Evolutionary conservation across 2,113 vertebrate genomes (phyloP), one percentile per base, ranked within the genome.

Genomic region (Amblyopsis rosae): DNA sequence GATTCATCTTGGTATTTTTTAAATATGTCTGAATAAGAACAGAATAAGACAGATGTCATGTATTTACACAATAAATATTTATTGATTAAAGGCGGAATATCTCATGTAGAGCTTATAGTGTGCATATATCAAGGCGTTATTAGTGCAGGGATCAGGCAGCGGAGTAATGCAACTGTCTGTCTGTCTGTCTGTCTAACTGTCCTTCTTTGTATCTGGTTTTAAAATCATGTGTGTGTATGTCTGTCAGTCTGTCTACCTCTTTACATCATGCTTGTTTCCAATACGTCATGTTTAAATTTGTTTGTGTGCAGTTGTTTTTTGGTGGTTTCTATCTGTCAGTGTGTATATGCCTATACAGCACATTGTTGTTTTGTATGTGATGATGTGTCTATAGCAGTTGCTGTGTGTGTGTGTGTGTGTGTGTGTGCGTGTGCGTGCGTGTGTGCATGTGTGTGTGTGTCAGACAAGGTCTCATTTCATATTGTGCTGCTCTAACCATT

Each of bases 401-500:
- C 35, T 41, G 35, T 41, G 7, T 6, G 5, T 41, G 35, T 13
- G 19, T 46, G 51, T 15, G 41, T 9, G 16, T 62, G 10, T 26
- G 46, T 49, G 60, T 26, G 26, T 3, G 26, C 3, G 26, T 73
- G 57, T 62, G 59, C 45, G 4, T 45, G 32, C 0, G 17, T 13
- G 9, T 32, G 19, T 59, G n/a, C n/a, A n/a, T n/a, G 26, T 26
- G 26, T 26, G 26, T 70, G 61, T 65, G 56, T 64, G 61, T 32
- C 70, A 64, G 65, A 69, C 70, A 60, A 62, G 77, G 48, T 17
- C 71, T 67, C 49, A 15, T 79, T 59, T 90, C 85, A 86, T 90
- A 75, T 0, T 87, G 79, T 80, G 70, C 68, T 64, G n/a, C 32
- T 85, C 85, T 86, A 87, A 87, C 83, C 83, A 88, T 83, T 83